Conservation (phyloP, 2,888 invertebrate genomes). For the Octodonta nipae region DNA sequence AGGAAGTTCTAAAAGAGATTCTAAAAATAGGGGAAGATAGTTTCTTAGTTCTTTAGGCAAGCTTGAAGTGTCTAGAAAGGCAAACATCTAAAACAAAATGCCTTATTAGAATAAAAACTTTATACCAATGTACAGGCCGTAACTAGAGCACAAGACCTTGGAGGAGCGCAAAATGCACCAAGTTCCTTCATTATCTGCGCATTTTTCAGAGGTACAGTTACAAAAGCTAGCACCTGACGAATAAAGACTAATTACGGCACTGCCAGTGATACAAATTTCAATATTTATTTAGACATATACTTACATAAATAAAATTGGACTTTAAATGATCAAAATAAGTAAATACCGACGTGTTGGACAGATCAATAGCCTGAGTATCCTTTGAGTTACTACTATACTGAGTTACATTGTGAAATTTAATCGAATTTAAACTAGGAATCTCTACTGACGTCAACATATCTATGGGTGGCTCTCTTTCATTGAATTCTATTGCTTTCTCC, state of each 20-base stretch:
- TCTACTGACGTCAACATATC: slow-evolving; percentile 59
- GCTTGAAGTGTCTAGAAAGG: slow-evolving; percentile 54
- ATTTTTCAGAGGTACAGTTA: too few species aligned
- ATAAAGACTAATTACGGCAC: too few species aligned
- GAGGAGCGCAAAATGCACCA: too few species aligned
- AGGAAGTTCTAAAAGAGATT: slow-evolving; percentile 64
- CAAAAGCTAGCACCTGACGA: too few species aligned
- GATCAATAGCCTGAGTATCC: slow-evolving; percentile 41
- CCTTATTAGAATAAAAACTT: neutral
- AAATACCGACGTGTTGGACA: slow-evolving; percentile 54
- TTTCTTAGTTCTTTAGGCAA: slow-evolving; percentile 47
- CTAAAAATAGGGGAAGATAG: slow-evolving; percentile 63
- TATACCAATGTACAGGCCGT: neutral
- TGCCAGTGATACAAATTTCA: too few species aligned
- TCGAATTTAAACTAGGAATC: slow-evolving; percentile 59
- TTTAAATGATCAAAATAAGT: slow-evolving; percentile 67
- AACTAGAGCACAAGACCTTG: too few species aligned
- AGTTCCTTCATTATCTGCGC: too few species aligned
- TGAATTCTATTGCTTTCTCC: slow-evolving; percentile 55
- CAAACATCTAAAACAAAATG: slow-evolving; percentile 47
- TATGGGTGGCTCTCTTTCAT: slow-evolving; percentile 61
- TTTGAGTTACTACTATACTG: slow-evolving; percentile 35
- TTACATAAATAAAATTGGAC: slow-evolving; percentile 74
- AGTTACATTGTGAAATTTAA: slow-evolving; percentile 50
- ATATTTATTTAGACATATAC: slow-evolving; percentile 26